A percentile compares a stretch with the other conserved stretches of the same genome.
Evolutionary conservation across 2,113 vertebrate genomes (phyloP).

Genomic region (Platichthys stellatus): DNA sequence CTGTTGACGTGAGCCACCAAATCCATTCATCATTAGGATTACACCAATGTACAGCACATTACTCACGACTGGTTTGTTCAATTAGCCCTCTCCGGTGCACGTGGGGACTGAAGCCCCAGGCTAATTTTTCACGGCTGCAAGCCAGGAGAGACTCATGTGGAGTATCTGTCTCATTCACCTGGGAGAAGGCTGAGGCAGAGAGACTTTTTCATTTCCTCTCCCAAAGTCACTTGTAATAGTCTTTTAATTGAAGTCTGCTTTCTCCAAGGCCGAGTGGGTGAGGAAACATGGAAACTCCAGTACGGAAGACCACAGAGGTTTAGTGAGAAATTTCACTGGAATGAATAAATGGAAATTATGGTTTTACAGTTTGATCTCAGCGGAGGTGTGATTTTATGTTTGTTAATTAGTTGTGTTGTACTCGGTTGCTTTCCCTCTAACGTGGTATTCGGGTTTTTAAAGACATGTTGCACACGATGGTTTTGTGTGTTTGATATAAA

Average conservation of each 20-base stretch:
- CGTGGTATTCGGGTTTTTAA: slow-evolving; percentile 3
- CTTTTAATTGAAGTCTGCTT: slow-evolving; percentile 75
- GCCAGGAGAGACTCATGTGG: slow-evolving; percentile 67
- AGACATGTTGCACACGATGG: not conserved
- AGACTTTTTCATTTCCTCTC: slow-evolving; percentile 69
- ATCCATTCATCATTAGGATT: slow-evolving; percentile 80
- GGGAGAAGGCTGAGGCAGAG: slow-evolving; percentile 59
- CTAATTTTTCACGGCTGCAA: slow-evolving; percentile 75
- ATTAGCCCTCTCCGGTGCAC: slow-evolving; percentile 71
- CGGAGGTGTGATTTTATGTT: slow-evolving; percentile 25
- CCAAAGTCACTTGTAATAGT: slow-evolving; percentile 77
- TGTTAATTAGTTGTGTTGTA: slow-evolving; percentile 15
- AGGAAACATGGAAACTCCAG: slow-evolving; percentile 31
- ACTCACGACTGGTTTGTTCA: slow-evolving; percentile 74
- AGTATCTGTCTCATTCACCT: slow-evolving; percentile 68
- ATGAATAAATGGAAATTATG: slow-evolving; percentile 60
- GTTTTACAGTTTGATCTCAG: slow-evolving; percentile 33
- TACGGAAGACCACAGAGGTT: slow-evolving; percentile 20
- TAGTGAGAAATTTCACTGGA: slow-evolving; percentile 37
- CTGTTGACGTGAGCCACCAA: slow-evolving; percentile 31
- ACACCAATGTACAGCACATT: slow-evolving; percentile 66
- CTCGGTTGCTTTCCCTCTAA: not conserved
- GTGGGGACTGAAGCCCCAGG: slow-evolving; percentile 56
- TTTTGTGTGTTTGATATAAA: slow-evolving; percentile 4
- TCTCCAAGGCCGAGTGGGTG: slow-evolving; percentile 37